A percentile compares a stretch with the other conserved stretches of the same genome.
Evolutionary conservation across 2,113 vertebrate species (phyloP).

Genomic region (Garra rufa): DNA sequence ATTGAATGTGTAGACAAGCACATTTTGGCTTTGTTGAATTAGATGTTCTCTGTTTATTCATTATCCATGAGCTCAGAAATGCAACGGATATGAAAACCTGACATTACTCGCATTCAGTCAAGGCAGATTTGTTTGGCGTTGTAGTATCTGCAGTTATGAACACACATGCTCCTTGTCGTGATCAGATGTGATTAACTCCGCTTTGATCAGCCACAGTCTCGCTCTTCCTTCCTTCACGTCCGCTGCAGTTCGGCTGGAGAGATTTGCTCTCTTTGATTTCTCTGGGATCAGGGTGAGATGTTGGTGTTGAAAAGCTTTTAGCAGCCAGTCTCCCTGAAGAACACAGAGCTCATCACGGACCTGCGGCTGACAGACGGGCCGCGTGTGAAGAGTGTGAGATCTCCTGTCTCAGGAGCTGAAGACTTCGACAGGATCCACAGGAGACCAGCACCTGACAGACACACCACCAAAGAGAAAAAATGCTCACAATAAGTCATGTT

Average conservation of each 20-base stretch:
- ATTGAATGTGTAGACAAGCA: no score
- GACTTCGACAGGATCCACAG: background rate
- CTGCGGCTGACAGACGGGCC: constrained; percentile 45
- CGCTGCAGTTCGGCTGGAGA: background rate
- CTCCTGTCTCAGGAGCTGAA: background rate
- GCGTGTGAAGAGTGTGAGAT: constrained; percentile 10
- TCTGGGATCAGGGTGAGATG: constrained; percentile 9
- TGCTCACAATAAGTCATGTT: background rate
- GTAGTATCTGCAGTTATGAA: background rate
- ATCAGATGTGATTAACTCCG: background rate
- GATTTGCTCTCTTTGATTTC: constrained; percentile 26
- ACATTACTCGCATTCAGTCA: background rate
- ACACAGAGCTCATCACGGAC: background rate
- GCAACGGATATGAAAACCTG: background rate
- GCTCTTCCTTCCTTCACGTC: background rate
- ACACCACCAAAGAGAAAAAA: background rate
- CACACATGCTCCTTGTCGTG: background rate
- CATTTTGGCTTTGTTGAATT: no score
- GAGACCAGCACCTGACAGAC: background rate
- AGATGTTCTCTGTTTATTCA: background rate
- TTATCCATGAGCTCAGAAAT: background rate
- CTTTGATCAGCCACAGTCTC: background rate
- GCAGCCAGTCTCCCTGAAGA: background rate
- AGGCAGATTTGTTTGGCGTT: background rate
- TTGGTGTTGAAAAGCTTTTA: constrained; percentile 34